phyloP scores from a whole-genome alignment of 2,797 vertebrate species.

The Sebastes paucispinis region DNA sequence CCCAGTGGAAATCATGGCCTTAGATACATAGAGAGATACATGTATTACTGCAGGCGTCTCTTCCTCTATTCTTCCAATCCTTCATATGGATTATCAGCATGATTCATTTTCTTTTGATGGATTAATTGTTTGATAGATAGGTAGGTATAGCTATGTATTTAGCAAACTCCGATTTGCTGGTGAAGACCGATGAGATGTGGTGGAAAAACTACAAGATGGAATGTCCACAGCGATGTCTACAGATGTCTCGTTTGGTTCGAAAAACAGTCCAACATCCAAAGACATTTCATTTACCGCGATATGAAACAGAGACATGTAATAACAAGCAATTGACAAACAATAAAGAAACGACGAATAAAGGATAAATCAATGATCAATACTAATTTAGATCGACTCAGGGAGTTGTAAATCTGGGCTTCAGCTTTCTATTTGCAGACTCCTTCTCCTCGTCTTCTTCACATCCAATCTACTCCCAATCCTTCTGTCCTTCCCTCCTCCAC shows the following conservation, averaged over 20 bases:
- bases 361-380: not conserved
- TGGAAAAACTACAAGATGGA: too few relatives aligned
- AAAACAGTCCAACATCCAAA: not conserved
- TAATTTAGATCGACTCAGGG: not conserved
- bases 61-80: not conserved
- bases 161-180: not conserved
- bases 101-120: not conserved
- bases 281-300: not conserved
- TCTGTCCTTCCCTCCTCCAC: conserved; percentile 5
- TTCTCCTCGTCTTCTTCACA: not conserved
- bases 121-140: not conserved
- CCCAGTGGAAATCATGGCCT: not conserved
- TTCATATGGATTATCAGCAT: not conserved
- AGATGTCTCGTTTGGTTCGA: not conserved
- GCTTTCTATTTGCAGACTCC: conserved; percentile 22
- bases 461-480: conserved; percentile 6
- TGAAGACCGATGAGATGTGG: not conserved
- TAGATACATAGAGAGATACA: not conserved
- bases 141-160: too few relatives aligned
- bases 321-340: not conserved
- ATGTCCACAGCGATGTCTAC: not conserved
- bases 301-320: not conserved
- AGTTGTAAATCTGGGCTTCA: conserved; percentile 3
- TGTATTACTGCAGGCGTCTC: not conserved
- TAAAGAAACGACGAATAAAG: not conserved